A percentile compares a stretch with the other conserved stretches of the same genome.
Evolutionary conservation across 2,113 vertebrate species (phyloP).

Genomic region (Reinhardtius hippoglossoides): DNA sequence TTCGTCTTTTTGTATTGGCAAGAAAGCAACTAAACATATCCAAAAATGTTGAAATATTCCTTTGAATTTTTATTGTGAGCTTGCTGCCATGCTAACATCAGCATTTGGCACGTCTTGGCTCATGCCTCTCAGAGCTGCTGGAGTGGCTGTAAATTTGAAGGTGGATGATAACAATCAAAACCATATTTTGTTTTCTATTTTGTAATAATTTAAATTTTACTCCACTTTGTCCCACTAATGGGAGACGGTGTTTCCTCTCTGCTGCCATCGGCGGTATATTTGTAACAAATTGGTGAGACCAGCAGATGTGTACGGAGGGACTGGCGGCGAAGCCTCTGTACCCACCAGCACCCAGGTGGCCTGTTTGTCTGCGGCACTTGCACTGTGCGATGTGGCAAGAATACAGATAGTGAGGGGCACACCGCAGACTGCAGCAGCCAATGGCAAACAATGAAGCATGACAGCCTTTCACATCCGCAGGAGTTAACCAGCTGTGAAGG

Average conservation of each 20-base stretch:
- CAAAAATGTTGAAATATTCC: no score
- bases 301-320: background rate
- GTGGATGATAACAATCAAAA: no score
- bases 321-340: conserved; percentile 1
- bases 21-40: no score
- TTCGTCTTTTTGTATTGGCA: no score
- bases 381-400: conserved; percentile 51
- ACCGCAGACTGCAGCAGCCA: conserved; percentile 32
- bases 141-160: no score
- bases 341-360: conserved; percentile 10
- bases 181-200: no score
- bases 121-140: no score
- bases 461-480: conserved; percentile 60
- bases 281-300: background rate
- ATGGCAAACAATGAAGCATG: conserved; percentile 51
- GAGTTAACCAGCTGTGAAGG: conserved; percentile 74
- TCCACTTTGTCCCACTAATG: background rate
- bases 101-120: no score
- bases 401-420: conserved; percentile 11
- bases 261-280: background rate
- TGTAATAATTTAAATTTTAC: no score
- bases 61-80: no score
- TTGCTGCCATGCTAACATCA: no score
- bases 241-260: background rate
- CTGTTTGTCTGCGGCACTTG: conserved; percentile 38